These are phyloP conservation scores for Cryptus viduatorius DNA, from an alignment of 2,888 invertebrate species.

Conservation along the genomic window DNA sequence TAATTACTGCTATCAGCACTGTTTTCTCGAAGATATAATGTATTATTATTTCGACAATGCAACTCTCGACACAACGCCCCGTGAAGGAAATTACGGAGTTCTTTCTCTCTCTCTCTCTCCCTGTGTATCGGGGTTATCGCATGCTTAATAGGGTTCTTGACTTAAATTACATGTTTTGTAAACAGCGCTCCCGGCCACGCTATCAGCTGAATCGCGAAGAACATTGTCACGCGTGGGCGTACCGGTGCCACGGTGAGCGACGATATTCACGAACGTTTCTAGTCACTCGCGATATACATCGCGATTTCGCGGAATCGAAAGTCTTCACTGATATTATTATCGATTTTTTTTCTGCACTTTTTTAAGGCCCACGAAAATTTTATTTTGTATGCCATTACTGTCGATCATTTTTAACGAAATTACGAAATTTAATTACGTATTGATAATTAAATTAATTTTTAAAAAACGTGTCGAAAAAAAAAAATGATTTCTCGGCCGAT, in stretches of 20 bases:
- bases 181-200: constrained; percentile 65
- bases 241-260: constrained; percentile 28
- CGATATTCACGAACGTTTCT: neutral
- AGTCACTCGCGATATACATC: constrained; percentile 19
- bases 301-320: neutral
- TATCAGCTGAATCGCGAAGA: constrained; percentile 68
- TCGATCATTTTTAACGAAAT: neutral
- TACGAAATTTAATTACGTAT: neutral
- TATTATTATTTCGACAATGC: constrained; percentile 48
- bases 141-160: constrained; percentile 61
- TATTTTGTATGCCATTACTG: neutral
- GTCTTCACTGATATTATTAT: neutral
- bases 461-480: neutral
- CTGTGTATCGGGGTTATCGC: constrained; percentile 59
- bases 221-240: constrained; percentile 65
- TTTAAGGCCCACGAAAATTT: neutral
- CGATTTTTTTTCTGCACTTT: neutral
- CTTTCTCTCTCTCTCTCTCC: constrained; percentile 5
- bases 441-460: neutral
- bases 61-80: neutral
- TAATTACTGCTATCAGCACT: neutral
- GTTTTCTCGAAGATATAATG: constrained; percentile 2
- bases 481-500: neutral
- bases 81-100: constrained; percentile 42
- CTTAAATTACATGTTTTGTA: constrained; percentile 65